Conservation (phyloP, 2,113 vertebrate genomes). For the Gymnobelideus leadbeateri region DNA sequence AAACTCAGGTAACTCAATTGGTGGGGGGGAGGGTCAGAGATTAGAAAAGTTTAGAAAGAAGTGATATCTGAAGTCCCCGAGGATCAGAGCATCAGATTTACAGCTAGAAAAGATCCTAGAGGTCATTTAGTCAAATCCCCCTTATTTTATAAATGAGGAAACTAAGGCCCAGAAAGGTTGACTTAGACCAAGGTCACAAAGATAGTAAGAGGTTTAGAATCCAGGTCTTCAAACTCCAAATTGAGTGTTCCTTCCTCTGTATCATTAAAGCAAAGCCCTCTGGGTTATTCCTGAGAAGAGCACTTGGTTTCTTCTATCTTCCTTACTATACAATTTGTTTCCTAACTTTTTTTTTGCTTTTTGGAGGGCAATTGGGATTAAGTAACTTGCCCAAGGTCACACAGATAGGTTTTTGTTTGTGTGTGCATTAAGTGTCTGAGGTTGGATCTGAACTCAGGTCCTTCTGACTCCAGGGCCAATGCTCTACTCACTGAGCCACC, state of each 20-base stretch:
- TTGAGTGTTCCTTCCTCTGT: neutral
- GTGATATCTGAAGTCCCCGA: neutral
- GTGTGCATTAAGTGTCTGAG: too few relatives aligned
- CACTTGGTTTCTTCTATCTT: neutral
- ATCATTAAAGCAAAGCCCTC: neutral
- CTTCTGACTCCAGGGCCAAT: too few relatives aligned
- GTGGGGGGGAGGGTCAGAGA: neutral
- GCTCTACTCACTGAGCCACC: too few relatives aligned
- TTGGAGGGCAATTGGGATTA: too few relatives aligned
- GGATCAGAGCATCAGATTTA: neutral
- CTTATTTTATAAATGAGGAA: neutral
- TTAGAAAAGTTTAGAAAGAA: neutral
- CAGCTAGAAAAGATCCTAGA: neutral
- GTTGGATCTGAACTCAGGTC: too few relatives aligned
- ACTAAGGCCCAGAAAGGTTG: neutral
- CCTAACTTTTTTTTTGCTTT: neutral
- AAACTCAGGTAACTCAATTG: too few relatives aligned
- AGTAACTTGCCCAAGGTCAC: too few relatives aligned
- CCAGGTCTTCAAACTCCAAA: neutral
- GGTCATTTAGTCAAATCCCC: neutral
- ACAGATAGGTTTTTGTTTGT: too few relatives aligned
- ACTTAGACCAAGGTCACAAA: neutral
- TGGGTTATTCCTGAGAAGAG: neutral
- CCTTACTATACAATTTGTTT: neutral
- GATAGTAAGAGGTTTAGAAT: neutral